Evolutionary conservation across 2,888 invertebrate species (phyloP), one percentile per base, ranked within the genome.

Genomic region (Thera britannica): DNA sequence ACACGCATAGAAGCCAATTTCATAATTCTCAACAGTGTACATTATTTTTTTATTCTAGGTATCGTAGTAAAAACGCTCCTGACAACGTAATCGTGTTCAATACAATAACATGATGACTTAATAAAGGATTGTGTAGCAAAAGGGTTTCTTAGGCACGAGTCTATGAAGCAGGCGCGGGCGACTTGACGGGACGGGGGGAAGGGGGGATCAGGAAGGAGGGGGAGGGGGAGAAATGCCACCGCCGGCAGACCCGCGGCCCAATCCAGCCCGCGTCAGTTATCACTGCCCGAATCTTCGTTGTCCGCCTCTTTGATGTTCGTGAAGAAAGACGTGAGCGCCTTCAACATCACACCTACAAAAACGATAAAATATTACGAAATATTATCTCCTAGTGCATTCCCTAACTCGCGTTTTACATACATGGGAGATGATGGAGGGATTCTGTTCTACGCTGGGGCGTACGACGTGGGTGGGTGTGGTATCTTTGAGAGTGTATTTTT

Each of bases 251-350:
- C 62, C 62, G 56, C 73, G 71, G 79, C 80, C 80, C 81, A 71
- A 75, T 79, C 67, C 8, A 66, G 75, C 82, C 76, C 83, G 73
- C 83, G 92, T 93, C 92, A 93, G 88, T 92, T 92, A 82, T 93
- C 93, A 80, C 93, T 92, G 77, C 90, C 88, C 5, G 93, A 92
- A 80, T 93, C 95, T 75, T 96, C 95, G 76, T 96, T 95, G 77
- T 96, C 96, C 62, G 94, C 95, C 86, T 96, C 96, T 82, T 95
- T 95, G 76, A 97, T 92, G 83, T 95, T 95, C 59, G 95, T 95
- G 90, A 96, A 96, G 93, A 97, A 96, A 75, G 96, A 95, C 67
- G 96, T 96, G 72, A 97, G 94, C 78, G 96, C 96, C 86, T 95
- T 96, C 77, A 96, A 86, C 79, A 97, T 96, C 54, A 97, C 96